Evolutionary conservation across 1,140 invertebrate genomes (phyloP), one percentile per base, ranked within the genome.

Genomic region (Pachypsylla venusta): DNA sequence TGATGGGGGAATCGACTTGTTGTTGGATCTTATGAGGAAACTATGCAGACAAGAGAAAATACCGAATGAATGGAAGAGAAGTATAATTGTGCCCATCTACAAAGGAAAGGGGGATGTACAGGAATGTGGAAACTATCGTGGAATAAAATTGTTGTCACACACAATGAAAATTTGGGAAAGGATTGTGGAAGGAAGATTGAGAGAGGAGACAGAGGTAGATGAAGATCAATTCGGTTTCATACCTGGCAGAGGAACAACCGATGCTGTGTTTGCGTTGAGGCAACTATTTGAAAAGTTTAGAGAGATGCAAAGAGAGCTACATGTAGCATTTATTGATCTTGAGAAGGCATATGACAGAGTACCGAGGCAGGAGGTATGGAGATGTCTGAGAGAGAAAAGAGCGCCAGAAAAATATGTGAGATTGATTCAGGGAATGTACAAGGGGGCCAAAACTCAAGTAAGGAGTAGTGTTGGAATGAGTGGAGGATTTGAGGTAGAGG

Each of bases 41-140:
- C 14, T 59, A 2, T 54, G 48, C 26, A 20, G 53, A 40, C 24
- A 59, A n/a, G 58, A 59, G 25, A 24, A 53, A 24, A 59, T 59
- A 26, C 58, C 58, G 53, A 27, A 59, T 1, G 58, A 59, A 25
- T 59, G 58, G 58, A 59, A 25, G 22, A 28, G 53, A 22, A 48
- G 40, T 26, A 5, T 54, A 25, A 10, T 59, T 5, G 27, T 55
- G 53, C 26, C 40, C 3, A 53, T 59, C 3, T 48, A 40, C 14
- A 59, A 59, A 48, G 42, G 22, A 28, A 59, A 59, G 28, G 42
- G 42, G 27, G 58, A 59, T 22, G 53, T 26, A 14, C 48, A 48
- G 25, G n/a, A 53, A 3, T 54, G 40, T 30, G 53, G 25, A 10
- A 59, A 59, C 58, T 59, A 53, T 48, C 16, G 42, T 19, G 42